phyloP scores from a whole-genome alignment of 2,797 vertebrate species.

The Euthynnus affinis region DNA sequence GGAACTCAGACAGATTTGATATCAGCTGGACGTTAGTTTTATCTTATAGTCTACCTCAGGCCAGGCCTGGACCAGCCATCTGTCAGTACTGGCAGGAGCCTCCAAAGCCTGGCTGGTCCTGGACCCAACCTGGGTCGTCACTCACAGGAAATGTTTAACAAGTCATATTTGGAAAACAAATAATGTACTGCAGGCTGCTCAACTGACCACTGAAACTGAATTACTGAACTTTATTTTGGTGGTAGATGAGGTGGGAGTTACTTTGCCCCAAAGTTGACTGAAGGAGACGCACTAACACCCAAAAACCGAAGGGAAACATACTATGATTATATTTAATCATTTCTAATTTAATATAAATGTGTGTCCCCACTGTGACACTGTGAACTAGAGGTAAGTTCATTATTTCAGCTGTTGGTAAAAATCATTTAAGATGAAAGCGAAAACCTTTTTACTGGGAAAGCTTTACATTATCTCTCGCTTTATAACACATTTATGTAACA shows the following conservation, averaged over 20 bases:
- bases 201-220: background rate
- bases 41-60: conserved; percentile 53
- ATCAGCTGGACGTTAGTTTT: conserved; percentile 69
- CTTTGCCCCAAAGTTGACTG: background rate
- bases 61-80: conserved; percentile 63
- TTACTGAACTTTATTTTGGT: background rate
- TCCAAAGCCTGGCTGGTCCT: conserved; percentile 43
- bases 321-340: background rate
- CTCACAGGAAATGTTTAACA: conserved; percentile 47
- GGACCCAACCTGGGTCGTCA: conserved; percentile 34
- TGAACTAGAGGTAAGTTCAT: conserved; percentile 1
- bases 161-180: conserved; percentile 55
- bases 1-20: conserved; percentile 57
- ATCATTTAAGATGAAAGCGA: background rate
- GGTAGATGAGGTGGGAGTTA: conserved; percentile 2
- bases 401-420: background rate
- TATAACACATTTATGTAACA: background rate
- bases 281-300: background rate
- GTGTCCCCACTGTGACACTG: background rate
- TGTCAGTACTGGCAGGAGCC: conserved; percentile 57
- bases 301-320: background rate
- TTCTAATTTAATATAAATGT: background rate
- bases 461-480: background rate
- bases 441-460: background rate
- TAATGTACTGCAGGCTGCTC: conserved; percentile 22